Evolutionary conservation across 2,113 vertebrate species (phyloP), one percentile per base, ranked within the genome.

Genomic region (Coreoperca whiteheadi): DNA sequence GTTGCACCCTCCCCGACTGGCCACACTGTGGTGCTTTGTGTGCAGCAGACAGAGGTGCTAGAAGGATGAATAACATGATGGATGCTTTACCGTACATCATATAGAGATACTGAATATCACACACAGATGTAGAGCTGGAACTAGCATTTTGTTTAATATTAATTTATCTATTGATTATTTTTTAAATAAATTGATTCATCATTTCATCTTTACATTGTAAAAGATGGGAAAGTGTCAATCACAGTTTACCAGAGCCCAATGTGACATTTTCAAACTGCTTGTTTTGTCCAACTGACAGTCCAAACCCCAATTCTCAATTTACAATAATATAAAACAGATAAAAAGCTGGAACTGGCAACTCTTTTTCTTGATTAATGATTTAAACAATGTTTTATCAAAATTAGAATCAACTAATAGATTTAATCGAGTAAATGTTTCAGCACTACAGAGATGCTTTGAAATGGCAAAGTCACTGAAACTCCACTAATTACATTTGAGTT

Each of bases 1-100:
- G 81, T 87, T 91, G 90, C 88, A 89, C 69, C 81, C 90, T 82
- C 89, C 78, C 37, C 21, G 67, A 86, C 53, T 64, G 90, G 86
- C 90, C 90, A 92, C 91, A 91, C 87, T 90, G 93, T 89, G 91
- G 90, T 86, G 90, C 92, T 90, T 90, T 93, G 88, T 89, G 86
- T 88, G 83, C 93, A 88, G 84, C 85, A 86, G 82, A 82, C 66
- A 32, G 78, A 82, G 74, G 70, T 50, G 41, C 65, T 48, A 23
- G 20, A 69, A 21, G 61, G 74, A 64, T 2, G 32, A 39, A 56
- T 37, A 63, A 68, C 39, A 8, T 48, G 39, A 77, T 54, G 61
- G 48, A 64, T 25, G 41, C 43, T 37, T 32, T 1, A n/a, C 37
- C 57, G 59, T 20, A 23, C 11, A 30, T 72, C 28, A 56, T 7